phyloP scores from a whole-genome alignment of 2,888 invertebrate genomes.

The Halictus quadricinctus region DNA sequence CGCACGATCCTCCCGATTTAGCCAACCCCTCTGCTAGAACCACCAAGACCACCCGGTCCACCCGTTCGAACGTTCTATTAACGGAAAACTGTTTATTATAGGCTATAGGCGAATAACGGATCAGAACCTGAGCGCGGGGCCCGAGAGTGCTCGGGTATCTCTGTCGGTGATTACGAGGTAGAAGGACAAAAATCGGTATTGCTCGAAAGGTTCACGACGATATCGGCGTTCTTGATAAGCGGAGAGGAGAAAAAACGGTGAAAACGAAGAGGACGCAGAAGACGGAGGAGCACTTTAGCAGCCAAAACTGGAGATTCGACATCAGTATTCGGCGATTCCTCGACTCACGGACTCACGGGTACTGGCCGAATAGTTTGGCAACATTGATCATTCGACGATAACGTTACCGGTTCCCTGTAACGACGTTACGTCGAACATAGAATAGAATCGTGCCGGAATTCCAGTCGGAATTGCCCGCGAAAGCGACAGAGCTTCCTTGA shows the following conservation, averaged over 20 bases:
- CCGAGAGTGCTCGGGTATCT: conserved; percentile 29
- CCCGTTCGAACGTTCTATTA: conserved; percentile 72
- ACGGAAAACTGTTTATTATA: conserved; percentile 80
- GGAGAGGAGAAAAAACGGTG: neutral
- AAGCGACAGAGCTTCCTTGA: conserved; percentile 66
- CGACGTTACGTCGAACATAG: conserved; percentile 74
- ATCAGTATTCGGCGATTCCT: conserved; percentile 71
- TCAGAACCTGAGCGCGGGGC: conserved; percentile 42
- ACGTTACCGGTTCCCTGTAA: conserved; percentile 30
- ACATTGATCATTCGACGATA: conserved; percentile 75
- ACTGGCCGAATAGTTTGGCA: conserved; percentile 73
- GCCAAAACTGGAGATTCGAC: conserved; percentile 64
- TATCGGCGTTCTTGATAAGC: neutral
- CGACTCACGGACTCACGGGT: conserved; percentile 38
- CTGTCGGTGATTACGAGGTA: neutral
- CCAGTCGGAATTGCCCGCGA: conserved; percentile 74
- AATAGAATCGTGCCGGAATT: conserved; percentile 75
- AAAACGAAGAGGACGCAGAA: neutral
- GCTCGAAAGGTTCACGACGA: neutral
- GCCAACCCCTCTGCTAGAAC: conserved; percentile 20
- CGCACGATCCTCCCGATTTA: conserved; percentile 51
- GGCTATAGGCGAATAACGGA: conserved; percentile 75
- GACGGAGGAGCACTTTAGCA: conserved; percentile 8
- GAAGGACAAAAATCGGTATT: neutral
- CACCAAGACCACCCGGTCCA: conserved; percentile 38